Evolutionary conservation across 2,113 vertebrate genomes (phyloP), one percentile per base, ranked within the genome.

Genomic region (Zapus hudsonius): DNA sequence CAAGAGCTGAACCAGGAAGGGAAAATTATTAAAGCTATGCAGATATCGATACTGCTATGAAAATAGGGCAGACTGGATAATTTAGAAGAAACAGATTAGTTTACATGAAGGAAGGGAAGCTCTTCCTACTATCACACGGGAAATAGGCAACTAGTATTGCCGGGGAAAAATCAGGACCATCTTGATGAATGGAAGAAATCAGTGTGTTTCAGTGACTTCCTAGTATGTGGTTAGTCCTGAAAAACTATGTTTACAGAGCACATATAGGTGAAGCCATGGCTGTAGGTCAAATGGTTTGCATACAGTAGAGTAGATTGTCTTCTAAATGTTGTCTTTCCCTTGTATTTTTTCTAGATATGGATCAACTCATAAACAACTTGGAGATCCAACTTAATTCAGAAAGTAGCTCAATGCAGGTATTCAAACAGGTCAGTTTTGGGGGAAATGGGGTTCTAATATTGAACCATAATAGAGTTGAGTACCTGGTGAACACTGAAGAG

Each of bases 311-410:
- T 89, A 79, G 17, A 63, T 83, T 38, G 89, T 94, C 42, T 92
- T 93, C 79, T 94, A 57, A 96, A 93, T 73, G 31, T 86, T 94
- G 8, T 81, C 31, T 95, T 76, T 72, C 23, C 47, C 19, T 91
- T 95, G 44, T 81, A 47, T 96, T 38, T 96, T 83, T 93, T 92
- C 81, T 83, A 96, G 95, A 87, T 91, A 91, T 96, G 95, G 92
- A 96, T 96, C 85, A 93, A 90, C 47, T 96, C 90, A 90, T 96
- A 89, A 96, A 93, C 92, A 94, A 83, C 88, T 90, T 96, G 72
- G 81, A 93, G 5, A 76, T 84, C 44, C 88, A 94, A 42, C 73
- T 95, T 93, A 95, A 94, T 63, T 89, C 95, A 89, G 81, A 87
- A 93, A 42, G 84, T 57, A 47, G 44, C 36, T 96, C 90, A 80